A percentile compares a stretch with the other conserved stretches of the same genome.
These are phyloP conservation scores for Sebastes alutus DNA, from an alignment of 2,797 vertebrate genomes.

Conservation along the genomic window DNA sequence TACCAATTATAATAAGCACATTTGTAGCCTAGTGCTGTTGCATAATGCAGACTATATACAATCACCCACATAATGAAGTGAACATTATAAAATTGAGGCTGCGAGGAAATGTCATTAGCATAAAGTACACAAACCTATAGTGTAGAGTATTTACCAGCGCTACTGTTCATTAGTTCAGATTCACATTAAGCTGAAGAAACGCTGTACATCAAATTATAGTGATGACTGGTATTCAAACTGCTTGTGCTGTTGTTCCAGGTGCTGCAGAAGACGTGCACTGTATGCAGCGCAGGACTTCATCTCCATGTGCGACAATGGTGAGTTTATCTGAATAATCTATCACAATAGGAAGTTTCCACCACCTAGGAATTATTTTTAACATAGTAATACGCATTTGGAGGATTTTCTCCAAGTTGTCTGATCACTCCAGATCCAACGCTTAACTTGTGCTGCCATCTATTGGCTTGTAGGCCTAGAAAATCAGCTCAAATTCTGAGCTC, in stretches of 20 bases:
- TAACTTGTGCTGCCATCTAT: conserved; percentile 61
- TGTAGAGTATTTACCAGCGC: background rate
- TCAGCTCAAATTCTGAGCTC: background rate
- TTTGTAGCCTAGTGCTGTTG: too few species aligned
- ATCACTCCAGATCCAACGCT: background rate
- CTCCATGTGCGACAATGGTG: background rate
- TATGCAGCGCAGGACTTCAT: background rate
- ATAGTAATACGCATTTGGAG: background rate
- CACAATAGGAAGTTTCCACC: background rate
- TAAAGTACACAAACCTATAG: background rate
- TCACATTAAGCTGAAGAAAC: background rate
- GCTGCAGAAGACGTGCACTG: background rate
- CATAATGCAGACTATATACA: too few species aligned
- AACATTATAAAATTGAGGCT: background rate
- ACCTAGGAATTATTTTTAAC: background rate
- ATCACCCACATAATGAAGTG: too few species aligned
- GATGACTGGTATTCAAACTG: background rate
- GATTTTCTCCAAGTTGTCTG: rapidly evolving
- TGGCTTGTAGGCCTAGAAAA: background rate
- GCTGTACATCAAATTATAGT: background rate
- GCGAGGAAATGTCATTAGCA: background rate
- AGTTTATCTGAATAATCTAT: background rate
- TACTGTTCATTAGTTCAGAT: background rate
- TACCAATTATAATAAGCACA: too few species aligned
- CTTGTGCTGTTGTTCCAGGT: background rate